Conservation (phyloP, 2,113 vertebrate species). For the Lamprologus sp. region DNA sequence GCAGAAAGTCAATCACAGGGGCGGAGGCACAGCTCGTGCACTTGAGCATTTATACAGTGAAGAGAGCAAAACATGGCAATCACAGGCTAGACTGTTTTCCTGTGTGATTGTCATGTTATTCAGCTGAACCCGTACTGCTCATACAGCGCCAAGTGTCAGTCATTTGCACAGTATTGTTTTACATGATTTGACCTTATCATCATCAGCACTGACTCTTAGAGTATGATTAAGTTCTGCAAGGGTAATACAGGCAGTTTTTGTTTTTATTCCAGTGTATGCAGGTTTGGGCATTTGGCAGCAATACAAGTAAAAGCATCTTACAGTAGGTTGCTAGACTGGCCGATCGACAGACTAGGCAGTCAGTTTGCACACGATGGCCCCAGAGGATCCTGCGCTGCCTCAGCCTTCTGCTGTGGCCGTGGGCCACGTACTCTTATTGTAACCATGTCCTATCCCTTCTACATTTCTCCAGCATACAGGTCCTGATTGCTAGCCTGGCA, state of each 20-base stretch:
- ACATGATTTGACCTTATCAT: not conserved
- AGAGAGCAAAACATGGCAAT: not conserved
- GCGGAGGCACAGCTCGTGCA: not conserved
- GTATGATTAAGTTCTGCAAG: not conserved
- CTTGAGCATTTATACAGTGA: not conserved
- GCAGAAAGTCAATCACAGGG: slow-evolving; percentile 41
- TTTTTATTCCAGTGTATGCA: not conserved
- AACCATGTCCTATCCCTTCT: not conserved
- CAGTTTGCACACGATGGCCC: not conserved
- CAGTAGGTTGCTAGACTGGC: not conserved
- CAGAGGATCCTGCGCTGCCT: not conserved
- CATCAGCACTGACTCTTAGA: not conserved
- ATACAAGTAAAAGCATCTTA: not conserved
- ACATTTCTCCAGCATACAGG: not conserved
- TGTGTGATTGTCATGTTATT: not conserved
- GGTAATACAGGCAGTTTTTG: not conserved
- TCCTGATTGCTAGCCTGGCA: not conserved
- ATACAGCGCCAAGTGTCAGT: not conserved
- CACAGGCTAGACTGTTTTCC: not conserved
- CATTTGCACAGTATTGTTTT: not conserved
- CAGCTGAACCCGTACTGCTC: not conserved
- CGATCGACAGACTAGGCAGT: not conserved
- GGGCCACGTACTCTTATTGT: not conserved
- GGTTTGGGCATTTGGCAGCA: not conserved
- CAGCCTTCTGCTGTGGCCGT: not conserved